Base-by-base conservation (phyloP, 2,797 vertebrate genomes). In the Silurus lanzhouensis region DNA sequence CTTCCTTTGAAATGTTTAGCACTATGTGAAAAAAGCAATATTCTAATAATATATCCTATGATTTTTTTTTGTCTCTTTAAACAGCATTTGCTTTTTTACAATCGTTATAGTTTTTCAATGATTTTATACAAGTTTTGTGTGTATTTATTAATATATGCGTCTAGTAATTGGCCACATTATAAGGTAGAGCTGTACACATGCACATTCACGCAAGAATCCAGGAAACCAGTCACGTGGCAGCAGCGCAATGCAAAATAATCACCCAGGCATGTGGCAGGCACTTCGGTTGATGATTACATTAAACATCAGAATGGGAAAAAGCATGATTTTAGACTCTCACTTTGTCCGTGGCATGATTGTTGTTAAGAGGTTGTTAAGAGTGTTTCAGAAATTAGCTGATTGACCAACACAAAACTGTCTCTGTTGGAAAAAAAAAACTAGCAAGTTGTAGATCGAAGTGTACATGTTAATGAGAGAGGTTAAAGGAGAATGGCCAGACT, bases 1-100 rank as follows among this genome's bases (percentile, higher is more conserved):
- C 63, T 91, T 92, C 85, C 74, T 87, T 83, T 83, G 76, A 87
- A 86, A 63, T 44, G 63, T 83, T 22, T 88, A 85, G 76, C 19
- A 78, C 57, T 61, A 19, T 79, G 76, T 63, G 58, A 58, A 89
- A 84, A 84, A 88, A 52, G 48, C 83, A 77, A 85, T 85, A 72
- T 66, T 80, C 22, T 52, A 22, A 27, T 64, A 66, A 27, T 66
- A 81, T 48, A 66, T 81, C 27, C 57, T 10, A 55, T 67, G 46
- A 27, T 48, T 64, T 72, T 52, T 46, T 19, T 6, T 76, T 19
- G 25, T 77, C 25, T 38, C 9, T 60, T 77, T 6, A 9, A 22
- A 60, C 75, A 61, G 27, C 55, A 22, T 78, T 58, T 60, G 74
- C 12, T 22, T 38, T 60, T 48, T 61, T 22, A 44, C 20, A 79